Evolutionary conservation across 1,140 invertebrate genomes (phyloP).

Genomic region (Orius laevigatus): DNA sequence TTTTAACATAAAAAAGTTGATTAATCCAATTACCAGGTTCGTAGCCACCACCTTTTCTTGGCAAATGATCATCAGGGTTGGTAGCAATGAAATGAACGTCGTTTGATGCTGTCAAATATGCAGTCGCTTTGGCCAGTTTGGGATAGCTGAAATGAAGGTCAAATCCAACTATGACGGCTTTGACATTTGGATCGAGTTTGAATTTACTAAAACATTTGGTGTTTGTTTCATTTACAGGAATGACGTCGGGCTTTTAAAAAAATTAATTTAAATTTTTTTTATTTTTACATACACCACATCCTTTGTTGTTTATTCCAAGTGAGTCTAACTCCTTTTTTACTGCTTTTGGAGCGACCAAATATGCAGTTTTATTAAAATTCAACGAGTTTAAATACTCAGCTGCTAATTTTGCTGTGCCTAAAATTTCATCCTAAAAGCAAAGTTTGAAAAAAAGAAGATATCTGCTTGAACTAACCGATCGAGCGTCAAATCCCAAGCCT

Average conservation of each 20-base stretch:
- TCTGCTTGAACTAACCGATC: slow-evolving; percentile 23
- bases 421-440: slow-evolving; percentile 48
- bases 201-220: too few relatives aligned
- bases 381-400: slow-evolving; percentile 55
- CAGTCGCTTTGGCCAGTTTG: slow-evolving; percentile 80
- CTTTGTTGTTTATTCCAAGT: slow-evolving; percentile 41
- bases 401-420: slow-evolving; percentile 68
- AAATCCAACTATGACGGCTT: slow-evolving; percentile 83
- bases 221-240: too few relatives aligned
- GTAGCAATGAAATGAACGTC: slow-evolving; percentile 76
- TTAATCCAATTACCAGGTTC: slow-evolving; percentile 33
- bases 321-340: slow-evolving; percentile 65
- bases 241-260: too few relatives aligned
- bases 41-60: slow-evolving; percentile 32
- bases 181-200: slow-evolving; percentile 53
- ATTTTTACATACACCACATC: too few relatives aligned
- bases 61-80: slow-evolving; percentile 79
- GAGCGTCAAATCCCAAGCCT: slow-evolving; percentile 52
- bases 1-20: too few relatives aligned
- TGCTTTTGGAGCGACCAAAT: slow-evolving; percentile 49
- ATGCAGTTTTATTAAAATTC: slow-evolving; percentile 68
- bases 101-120: slow-evolving; percentile 54
- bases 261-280: too few relatives aligned
- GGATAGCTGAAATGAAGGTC: slow-evolving; percentile 80
- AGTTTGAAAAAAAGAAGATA: not conserved